phyloP scores from a whole-genome alignment of 1,140 invertebrate species.

The Sycophaga agraensis region DNA sequence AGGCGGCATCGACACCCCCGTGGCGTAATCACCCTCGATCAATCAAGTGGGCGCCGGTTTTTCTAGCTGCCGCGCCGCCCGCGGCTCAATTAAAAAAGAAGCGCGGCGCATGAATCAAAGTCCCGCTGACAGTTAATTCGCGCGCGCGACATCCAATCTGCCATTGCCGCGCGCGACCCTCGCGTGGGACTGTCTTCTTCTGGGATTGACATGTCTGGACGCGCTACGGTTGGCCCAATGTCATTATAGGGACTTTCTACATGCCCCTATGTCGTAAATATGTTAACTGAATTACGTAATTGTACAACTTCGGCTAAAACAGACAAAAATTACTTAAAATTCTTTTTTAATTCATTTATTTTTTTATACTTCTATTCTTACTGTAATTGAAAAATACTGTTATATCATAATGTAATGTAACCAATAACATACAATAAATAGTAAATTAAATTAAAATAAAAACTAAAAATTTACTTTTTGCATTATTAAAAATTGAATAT shows the following conservation, averaged over 20 bases:
- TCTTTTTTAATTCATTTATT: too few relatives aligned
- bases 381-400: too few relatives aligned
- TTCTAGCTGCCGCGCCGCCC: not conserved
- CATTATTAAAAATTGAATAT: too few relatives aligned
- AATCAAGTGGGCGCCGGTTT: not conserved
- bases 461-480: too few relatives aligned
- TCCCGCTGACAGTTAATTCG: not conserved
- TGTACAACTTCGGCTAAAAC: too few relatives aligned
- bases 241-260: not conserved
- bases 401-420: too few relatives aligned
- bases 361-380: too few relatives aligned
- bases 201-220: not conserved
- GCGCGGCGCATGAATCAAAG: not conserved
- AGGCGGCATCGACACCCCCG: conserved; percentile 1
- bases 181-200: not conserved
- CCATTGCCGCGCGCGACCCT: not conserved
- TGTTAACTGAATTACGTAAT: not conserved
- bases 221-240: not conserved
- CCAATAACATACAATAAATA: too few relatives aligned
- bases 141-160: not conserved
- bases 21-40: conserved; percentile 8
- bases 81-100: conserved; percentile 1
- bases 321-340: too few relatives aligned
- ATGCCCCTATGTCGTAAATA: not conserved
- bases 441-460: too few relatives aligned